Evolutionary conservation across 23 tunicate genomes (phyloP), one percentile per base, ranked within the genome.

Genomic region (Halocynthia aurantium): DNA sequence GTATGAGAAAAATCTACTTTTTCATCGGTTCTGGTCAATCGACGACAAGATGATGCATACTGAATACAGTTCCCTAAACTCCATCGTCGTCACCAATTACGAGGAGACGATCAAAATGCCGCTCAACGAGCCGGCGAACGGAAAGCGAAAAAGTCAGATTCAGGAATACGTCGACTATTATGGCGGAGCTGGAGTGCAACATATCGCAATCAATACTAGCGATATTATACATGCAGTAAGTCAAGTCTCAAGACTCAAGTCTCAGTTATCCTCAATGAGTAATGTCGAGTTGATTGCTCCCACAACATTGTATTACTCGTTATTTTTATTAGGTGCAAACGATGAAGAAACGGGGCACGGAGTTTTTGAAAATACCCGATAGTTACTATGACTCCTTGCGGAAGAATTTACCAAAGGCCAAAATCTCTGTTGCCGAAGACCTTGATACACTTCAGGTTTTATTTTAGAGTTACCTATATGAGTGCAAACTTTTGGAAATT

Each of bases 161-260:
- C 91, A 95, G 65, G 99, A 95, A 56, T 95, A 88, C 70, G 85
- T 88, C 80, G 99, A 95, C 40, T 95, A 84, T 83, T 88, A 95
- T 70, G 99, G 84, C 52, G 99, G 99, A 7, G 93, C 99, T 7
- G 99, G 99, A 11, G 99, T 95, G 11, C 99, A 95, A 69, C 99
- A 95, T 73, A 85, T 95, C 56, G 99, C 99, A 1, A 54, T 95
- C 54, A 81, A 83, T 19, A 84, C 99, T 18, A 51, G 71, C 17
- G 88, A 95, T 63, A 85, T 95, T 54, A 77, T 95, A 7, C 13
- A 61, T 7, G 84, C 99, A 8, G 99, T 95, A 76, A 79, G 99
- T 61, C 18, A 60, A 15, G 74, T 57, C 75, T 9, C 1, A 75
- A n/a, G 7, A 12, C 73, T 10, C 9, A 11, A 11, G 72, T 68